phyloP scores from a whole-genome alignment of 2,797 vertebrate genomes.

The Lateolabrax maculatus region DNA sequence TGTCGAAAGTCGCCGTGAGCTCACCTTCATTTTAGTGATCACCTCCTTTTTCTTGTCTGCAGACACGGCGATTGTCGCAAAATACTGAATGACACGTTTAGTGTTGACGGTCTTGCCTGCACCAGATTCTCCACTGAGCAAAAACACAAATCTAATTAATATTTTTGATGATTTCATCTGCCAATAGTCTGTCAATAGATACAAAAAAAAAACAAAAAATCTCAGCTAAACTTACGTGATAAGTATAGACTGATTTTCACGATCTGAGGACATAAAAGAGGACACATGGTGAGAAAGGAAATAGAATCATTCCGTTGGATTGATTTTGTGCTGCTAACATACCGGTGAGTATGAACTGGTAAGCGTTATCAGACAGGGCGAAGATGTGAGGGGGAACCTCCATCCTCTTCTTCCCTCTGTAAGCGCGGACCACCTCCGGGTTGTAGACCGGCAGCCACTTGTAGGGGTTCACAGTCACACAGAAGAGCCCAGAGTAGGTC shows the following conservation, averaged over 20 bases:
- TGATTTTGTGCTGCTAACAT: not conserved
- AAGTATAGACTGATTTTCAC: slow-evolving; percentile 90
- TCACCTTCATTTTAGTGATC: slow-evolving; percentile 70
- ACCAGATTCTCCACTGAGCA: slow-evolving; percentile 75
- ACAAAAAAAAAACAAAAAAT: no score
- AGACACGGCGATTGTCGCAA: slow-evolving; percentile 71
- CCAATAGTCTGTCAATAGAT: not conserved
- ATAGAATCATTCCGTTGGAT: not conserved
- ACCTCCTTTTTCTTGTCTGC: slow-evolving; percentile 69
- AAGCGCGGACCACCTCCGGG: slow-evolving; percentile 85
- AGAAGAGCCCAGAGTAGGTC: slow-evolving; percentile 90
- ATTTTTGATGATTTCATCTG: not conserved
- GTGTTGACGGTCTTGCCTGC: slow-evolving; percentile 82
- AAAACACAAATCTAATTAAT: not conserved
- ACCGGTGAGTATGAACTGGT: slow-evolving; percentile 90
- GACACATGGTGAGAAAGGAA: slow-evolving; percentile 1
- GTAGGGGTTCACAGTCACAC: slow-evolving; percentile 89
- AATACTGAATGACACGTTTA: slow-evolving; percentile 80
- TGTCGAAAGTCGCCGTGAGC: not conserved
- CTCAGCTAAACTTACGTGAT: slow-evolving; percentile 85
- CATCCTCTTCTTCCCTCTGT: slow-evolving; percentile 89
- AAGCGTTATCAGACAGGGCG: slow-evolving; percentile 90
- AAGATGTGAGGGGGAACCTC: slow-evolving; percentile 91
- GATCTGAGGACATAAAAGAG: slow-evolving; percentile 78
- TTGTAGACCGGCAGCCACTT: slow-evolving; percentile 91